Conservation (phyloP, 2,113 vertebrate genomes). For the Eptesicus fuscus region DNA sequence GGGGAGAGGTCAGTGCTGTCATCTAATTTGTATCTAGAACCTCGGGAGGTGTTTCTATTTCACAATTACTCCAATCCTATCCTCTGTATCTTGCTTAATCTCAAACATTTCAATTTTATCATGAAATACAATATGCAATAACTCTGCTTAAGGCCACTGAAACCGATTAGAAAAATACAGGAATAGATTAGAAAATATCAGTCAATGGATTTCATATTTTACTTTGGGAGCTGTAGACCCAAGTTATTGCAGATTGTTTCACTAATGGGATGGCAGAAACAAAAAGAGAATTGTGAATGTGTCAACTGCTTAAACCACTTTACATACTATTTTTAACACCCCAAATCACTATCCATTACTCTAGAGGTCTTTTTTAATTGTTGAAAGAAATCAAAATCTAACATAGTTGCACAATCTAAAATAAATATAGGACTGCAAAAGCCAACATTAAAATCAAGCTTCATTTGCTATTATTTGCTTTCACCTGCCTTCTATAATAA, state of each 20-base stretch:
- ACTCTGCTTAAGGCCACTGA: background rate
- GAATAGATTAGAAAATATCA: background rate
- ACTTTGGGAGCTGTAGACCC: background rate
- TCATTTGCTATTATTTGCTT: slow-evolving; percentile 14
- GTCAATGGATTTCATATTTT: background rate
- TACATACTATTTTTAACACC: slow-evolving; percentile 10
- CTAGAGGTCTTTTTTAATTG: background rate
- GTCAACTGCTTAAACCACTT: background rate
- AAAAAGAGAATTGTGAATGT: background rate
- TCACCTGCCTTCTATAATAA: slow-evolving; percentile 27
- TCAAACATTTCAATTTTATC: background rate
- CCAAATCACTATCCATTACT: background rate
- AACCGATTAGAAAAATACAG: background rate
- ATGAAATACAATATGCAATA: background rate
- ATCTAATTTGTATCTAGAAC: background rate
- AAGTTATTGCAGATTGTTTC: background rate
- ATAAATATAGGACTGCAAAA: background rate
- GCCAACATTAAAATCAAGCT: background rate
- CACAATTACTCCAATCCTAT: background rate
- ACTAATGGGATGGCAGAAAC: background rate
- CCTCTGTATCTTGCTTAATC: background rate
- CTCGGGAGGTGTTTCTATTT: background rate
- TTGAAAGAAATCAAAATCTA: slow-evolving; percentile 37
- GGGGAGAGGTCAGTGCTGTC: background rate
- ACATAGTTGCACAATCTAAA: slow-evolving; percentile 6